Conservation (phyloP, 2,113 vertebrate genomes). For the Notiomystis cincta region DNA sequence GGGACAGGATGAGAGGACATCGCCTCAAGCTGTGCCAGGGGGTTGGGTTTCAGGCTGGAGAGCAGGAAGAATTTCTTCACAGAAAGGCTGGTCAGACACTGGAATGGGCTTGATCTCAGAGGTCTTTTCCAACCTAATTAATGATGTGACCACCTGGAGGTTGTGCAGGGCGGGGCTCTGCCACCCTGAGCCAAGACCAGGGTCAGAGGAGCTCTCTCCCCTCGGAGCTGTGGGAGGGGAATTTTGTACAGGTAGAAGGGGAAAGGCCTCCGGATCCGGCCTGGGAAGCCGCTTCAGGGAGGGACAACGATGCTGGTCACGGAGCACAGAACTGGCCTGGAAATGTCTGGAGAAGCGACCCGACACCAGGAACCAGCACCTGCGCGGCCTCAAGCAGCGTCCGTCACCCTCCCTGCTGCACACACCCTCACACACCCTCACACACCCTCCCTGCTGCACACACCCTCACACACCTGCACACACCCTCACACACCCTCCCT, state of each 20-base stretch:
- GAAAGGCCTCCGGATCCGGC: background rate
- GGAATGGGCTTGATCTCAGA: background rate
- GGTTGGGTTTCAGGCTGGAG: background rate
- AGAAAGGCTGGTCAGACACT: background rate
- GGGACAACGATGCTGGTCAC: rapidly evolving
- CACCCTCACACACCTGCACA: background rate
- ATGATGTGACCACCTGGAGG: background rate
- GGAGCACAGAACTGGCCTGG: too few species aligned
- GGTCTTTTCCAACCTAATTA: background rate
- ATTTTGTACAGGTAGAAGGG: rapidly evolving
- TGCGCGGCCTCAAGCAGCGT: rapidly evolving
- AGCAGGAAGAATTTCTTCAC: background rate
- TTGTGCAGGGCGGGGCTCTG: background rate
- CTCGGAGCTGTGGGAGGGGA: background rate
- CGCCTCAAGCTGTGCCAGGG: background rate
- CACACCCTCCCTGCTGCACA: background rate
- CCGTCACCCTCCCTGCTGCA: background rate
- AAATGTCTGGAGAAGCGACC: background rate
- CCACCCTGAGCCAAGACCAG: too few species aligned
- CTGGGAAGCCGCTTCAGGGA: background rate
- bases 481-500: background rate
- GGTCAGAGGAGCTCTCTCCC: too few species aligned
- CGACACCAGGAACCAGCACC: background rate
- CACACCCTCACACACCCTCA: background rate
- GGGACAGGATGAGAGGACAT: background rate